Base-by-base conservation (phyloP, 2,797 vertebrate species). In the Phyllotis vaccarum region DNA sequence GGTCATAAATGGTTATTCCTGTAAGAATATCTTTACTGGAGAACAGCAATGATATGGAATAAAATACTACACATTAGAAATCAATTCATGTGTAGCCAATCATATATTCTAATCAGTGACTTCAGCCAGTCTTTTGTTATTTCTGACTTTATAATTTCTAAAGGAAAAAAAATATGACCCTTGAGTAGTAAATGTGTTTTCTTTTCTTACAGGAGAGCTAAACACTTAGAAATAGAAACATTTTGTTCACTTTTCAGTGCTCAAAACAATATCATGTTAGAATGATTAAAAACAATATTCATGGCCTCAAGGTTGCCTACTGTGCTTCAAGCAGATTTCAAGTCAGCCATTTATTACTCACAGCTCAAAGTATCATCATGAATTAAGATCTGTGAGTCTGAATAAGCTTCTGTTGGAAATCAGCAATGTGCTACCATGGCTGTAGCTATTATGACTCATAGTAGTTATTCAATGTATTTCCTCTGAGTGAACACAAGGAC, bases 191-290 rank as follows among this genome's bases (percentile, higher is more conserved):
- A 95, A 96, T 90, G n/a, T 10, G n/a, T 90, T 97, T 98, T 95
- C 10, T 81, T 96, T 96, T 76, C 58, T 94, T 83, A 52, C 9
- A 88, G 13, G 22, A 91, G 93, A 96, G 64, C 3, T 96, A 49
- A 96, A 62, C 19, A 64, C 37, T 86, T 70, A 95, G 86, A 97
- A 98, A 95, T 17, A 97, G n/a, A 97, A 97, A 97, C 92, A 68
- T 0, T 97, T 97, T 97, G 27, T 95, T 96, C 56, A 54, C 83
- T 95, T 97, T 90, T 97, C 97, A 98, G 68, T 17, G 74, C 68
- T n/a, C n/a, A 9, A 60, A 93, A 91, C 91, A 92, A 91, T 93
- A 76, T 13, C 0, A 83, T 96, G 96, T 92, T 89, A 93, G 70
- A 95, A 46, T 82, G 85, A 83, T 83, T 43, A 96, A 95, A 96